Evolutionary conservation across 2,113 vertebrate genomes (phyloP).

Genomic region (Pollachius pollachius): DNA sequence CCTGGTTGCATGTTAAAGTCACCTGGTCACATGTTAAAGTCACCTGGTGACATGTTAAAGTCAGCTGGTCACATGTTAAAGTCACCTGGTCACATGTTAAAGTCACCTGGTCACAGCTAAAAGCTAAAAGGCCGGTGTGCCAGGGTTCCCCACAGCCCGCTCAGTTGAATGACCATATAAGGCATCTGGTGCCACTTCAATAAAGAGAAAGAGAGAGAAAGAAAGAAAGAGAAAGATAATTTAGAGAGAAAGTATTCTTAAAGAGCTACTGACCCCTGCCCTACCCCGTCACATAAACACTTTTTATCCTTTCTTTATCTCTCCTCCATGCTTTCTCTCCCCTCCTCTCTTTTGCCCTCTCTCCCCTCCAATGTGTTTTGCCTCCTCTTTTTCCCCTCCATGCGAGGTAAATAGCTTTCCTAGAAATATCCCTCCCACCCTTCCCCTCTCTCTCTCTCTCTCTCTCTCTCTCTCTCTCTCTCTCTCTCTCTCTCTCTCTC

Average conservation of each 20-base stretch:
- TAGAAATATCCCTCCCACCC: slow-evolving; percentile 65
- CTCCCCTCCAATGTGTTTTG: background rate
- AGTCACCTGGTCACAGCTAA: too few relatives aligned
- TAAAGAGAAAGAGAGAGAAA: slow-evolving; percentile 8
- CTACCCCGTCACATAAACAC: background rate
- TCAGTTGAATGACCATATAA: slow-evolving; percentile 49
- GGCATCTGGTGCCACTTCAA: slow-evolving; percentile 28
- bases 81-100: too few relatives aligned
- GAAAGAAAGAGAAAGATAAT: slow-evolving; percentile 4
- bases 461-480: too few relatives aligned
- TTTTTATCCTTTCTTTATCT: slow-evolving; percentile 19
- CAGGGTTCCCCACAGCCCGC: slow-evolving; percentile 25
- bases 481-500: slow-evolving; percentile 26
- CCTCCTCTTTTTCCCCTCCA: slow-evolving; percentile 12
- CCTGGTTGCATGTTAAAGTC: too few relatives aligned
- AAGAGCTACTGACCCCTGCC: slow-evolving; percentile 9
- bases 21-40: too few relatives aligned
- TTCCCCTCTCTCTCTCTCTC: slow-evolving; percentile 24
- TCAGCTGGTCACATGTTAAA: too few relatives aligned
- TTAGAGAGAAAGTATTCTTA: background rate
- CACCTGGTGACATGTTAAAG: too few relatives aligned
- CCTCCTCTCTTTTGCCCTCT: slow-evolving; percentile 6
- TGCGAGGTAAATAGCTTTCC: slow-evolving; percentile 42
- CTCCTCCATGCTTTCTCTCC: slow-evolving; percentile 5
- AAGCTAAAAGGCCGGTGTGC: background rate